A percentile compares a stretch with the other conserved stretches of the same genome.
Evolutionary conservation across 2,888 invertebrate genomes (phyloP).

Genomic region (Xylocampa areola): DNA sequence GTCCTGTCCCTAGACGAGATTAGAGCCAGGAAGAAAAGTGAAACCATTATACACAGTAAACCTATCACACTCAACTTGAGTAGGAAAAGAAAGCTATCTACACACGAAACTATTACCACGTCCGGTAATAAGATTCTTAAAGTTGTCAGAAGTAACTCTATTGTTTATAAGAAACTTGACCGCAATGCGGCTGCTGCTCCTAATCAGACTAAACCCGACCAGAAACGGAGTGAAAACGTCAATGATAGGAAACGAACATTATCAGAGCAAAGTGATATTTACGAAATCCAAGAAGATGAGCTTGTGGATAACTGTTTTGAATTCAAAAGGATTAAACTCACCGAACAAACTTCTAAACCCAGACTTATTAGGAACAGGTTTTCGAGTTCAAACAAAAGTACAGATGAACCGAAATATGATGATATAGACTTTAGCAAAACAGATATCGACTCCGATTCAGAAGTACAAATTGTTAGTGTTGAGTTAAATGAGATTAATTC

Average conservation of each 20-base stretch:
- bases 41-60: slow-evolving; percentile 65
- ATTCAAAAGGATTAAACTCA: slow-evolving; percentile 81
- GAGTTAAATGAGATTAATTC: slow-evolving; percentile 65
- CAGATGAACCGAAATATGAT: slow-evolving; percentile 58
- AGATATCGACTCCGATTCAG: slow-evolving; percentile 77
- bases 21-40: slow-evolving; percentile 77
- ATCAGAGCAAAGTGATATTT: slow-evolving; percentile 79
- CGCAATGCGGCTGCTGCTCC: slow-evolving; percentile 63
- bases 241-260: slow-evolving; percentile 79
- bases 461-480: slow-evolving; percentile 82
- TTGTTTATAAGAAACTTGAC: slow-evolving; percentile 84
- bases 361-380: slow-evolving; percentile 78
- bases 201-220: slow-evolving; percentile 65
- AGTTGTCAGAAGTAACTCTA: slow-evolving; percentile 84
- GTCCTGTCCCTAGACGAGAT: slow-evolving; percentile 88
- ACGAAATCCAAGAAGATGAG: slow-evolving; percentile 78
- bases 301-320: slow-evolving; percentile 82
- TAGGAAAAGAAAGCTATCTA: slow-evolving; percentile 81
- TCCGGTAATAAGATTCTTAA: slow-evolving; percentile 85
- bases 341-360: slow-evolving; percentile 76
- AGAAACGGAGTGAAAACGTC: slow-evolving; percentile 66
- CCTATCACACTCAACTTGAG: slow-evolving; percentile 79
- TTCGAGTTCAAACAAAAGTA: slow-evolving; percentile 65
- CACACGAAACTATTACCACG: slow-evolving; percentile 81
- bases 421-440: slow-evolving; percentile 62